Base-by-base conservation (phyloP, 2,113 vertebrate genomes). In the Macquaria ambigua region DNA sequence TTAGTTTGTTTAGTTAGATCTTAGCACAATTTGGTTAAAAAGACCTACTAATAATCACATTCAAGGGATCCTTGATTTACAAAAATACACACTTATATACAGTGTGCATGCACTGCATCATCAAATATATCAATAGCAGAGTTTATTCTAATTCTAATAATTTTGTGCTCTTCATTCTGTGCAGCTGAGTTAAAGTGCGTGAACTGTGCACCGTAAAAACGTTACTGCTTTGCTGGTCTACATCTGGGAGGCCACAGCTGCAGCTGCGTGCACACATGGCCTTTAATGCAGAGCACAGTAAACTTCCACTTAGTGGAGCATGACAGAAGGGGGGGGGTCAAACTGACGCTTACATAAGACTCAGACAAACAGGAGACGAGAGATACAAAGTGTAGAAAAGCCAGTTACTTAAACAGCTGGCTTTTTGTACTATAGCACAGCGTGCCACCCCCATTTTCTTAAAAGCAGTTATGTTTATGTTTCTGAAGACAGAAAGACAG, bases 281-380 rank as follows among this genome's bases (percentile, higher is more conserved):
- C 83, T 92, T 90, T 76, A 90, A 91, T 64, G 90, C 84, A 87
- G 77, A 87, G 66, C 78, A 90, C 90, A 87, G 86, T 85, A 90
- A 92, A 90, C 86, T 87, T 92, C 87, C 77, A 95, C 90, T 95
- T 84, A 90, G 81, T 86, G 90, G 74, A 92, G 90, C 92, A 90
- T 93, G 88, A 91, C 91, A 79, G 89, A 78, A 31, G 28, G 28
- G 34, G 34, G 34, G 34, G 34, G 34, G 34, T 77, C 67, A 69
- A 89, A 89, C 82, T 69, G 76, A 85, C 79, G 85, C 79, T 93
- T 93, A 94, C 71, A 79, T 87, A 93, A 94, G 79, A 74, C 31
- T 82, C 14, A 74, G 85, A 90, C 77, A 66, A 88, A 80, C 85
- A 53, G 76, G 61, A 85, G 85, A 74, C n/a, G 20, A 68, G 46